phyloP scores from a whole-genome alignment of 2,113 vertebrate genomes.

The Capreolus pygargus region DNA sequence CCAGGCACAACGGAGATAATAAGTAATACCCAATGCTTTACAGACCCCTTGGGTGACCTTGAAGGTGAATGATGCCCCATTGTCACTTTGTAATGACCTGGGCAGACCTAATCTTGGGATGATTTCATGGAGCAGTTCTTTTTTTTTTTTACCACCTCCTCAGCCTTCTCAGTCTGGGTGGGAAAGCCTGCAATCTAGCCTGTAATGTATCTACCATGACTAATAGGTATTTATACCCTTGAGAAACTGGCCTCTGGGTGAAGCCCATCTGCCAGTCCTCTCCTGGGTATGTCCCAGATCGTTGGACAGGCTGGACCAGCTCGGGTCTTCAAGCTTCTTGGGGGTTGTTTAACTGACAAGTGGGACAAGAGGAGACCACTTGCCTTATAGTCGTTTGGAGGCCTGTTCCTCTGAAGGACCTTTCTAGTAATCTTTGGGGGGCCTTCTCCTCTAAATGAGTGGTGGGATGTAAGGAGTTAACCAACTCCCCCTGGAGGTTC shows the following conservation, averaged over 20 bases:
- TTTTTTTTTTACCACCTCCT: background rate
- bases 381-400: background rate
- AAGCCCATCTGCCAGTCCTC: background rate
- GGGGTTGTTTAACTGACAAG: background rate
- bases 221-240: too few relatives aligned
- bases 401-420: background rate
- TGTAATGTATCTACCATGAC: background rate
- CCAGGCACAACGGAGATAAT: background rate
- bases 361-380: background rate
- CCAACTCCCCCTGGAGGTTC: background rate
- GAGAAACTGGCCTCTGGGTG: background rate
- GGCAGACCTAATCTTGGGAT: background rate
- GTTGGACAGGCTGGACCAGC: rapidly evolving
- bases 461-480: background rate
- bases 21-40: background rate
- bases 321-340: background rate
- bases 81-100: background rate
- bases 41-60: background rate
- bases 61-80: background rate
- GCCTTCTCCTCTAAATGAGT: background rate
- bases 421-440: background rate
- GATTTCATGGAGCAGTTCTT: background rate
- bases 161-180: background rate
- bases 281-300: background rate
- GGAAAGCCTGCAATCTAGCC: background rate